These are phyloP conservation scores for Tortricodes alternella DNA, from an alignment of 2,888 invertebrate species.

Conservation along the genomic window DNA sequence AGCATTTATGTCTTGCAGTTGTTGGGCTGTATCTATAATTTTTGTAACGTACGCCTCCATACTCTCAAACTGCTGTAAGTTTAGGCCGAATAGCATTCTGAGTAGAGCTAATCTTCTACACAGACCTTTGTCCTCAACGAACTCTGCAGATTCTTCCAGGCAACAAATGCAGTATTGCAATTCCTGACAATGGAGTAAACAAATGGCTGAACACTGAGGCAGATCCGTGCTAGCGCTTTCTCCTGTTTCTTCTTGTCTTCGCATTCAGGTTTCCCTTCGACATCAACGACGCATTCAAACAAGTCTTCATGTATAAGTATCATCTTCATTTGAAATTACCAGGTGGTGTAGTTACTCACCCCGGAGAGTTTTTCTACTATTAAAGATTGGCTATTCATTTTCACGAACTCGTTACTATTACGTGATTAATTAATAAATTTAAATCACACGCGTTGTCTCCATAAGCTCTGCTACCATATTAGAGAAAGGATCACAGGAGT, in stretches of 20 bases:
- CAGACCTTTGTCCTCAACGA: slow-evolving; percentile 7
- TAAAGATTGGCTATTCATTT: background rate
- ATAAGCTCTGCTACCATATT: no score
- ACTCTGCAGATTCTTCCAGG: slow-evolving; percentile 11
- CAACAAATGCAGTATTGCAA: background rate
- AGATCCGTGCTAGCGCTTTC: background rate
- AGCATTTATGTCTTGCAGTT: slow-evolving; percentile 33
- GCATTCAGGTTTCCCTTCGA: background rate
- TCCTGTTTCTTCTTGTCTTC: background rate
- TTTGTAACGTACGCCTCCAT: slow-evolving; percentile 11
- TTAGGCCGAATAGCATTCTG: no score
- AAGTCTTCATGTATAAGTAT: background rate
- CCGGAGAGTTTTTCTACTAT: background rate
- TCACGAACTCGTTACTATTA: background rate
- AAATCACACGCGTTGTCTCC: no score
- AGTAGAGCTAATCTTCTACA: no score
- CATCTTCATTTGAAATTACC: no score
- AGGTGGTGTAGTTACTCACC: no score
- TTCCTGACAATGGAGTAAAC: background rate
- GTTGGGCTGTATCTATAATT: slow-evolving; percentile 19
- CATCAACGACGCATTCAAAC: no score
- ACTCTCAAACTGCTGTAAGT: background rate
- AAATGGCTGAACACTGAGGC: background rate
- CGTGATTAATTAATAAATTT: no score
- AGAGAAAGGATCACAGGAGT: no score